Base-by-base conservation (phyloP, 2,888 invertebrate species). In the Watsonalla binaria region DNA sequence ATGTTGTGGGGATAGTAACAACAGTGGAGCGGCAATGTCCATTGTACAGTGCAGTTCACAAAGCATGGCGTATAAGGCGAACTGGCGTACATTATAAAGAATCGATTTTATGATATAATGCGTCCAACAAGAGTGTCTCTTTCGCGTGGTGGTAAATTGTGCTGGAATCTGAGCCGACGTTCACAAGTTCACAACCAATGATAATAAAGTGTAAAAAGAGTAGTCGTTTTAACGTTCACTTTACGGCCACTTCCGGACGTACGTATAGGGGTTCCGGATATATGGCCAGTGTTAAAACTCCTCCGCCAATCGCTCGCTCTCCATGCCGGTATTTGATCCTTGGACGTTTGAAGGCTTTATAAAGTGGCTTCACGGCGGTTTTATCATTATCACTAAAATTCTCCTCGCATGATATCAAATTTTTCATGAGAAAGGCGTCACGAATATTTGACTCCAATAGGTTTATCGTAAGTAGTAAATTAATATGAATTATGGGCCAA, bases 171-270 rank as follows among this genome's bases (percentile, higher is more conserved):
- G 87, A 88, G 86, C 85, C 79, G 74, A 70, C 82, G 84, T 80
- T 89, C 88, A 85, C 88, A 89, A 87, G 84, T 80, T 89, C 88
- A 85, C 88, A 89, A 87, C 86, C 90, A 90, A 90, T 90, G 86
- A 90, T 88, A 90, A 90, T 90, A 90, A 90, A 90, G 83, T 85
- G 86, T 90, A 90, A 90, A 89, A 90, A 90, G 89, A 88, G 82
- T 89, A 84, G 82, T 81, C 87, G 82, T 80, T 90, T 89, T 90
- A 90, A 89, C 86, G 90, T 82, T 76, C 82, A 77, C 84, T 90
- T 90, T 90, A 90, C 87, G 83, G 86, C 78, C 79, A 82, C 86
- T 89, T 89, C 82, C 82, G 78, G 73, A 72, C 78, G 78, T 80
- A 75, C 81, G 80, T 82, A 77, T 75, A 82, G 81, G 4, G 85